Conservation (phyloP, 1,140 invertebrate species). For the Danaus plexippus region DNA sequence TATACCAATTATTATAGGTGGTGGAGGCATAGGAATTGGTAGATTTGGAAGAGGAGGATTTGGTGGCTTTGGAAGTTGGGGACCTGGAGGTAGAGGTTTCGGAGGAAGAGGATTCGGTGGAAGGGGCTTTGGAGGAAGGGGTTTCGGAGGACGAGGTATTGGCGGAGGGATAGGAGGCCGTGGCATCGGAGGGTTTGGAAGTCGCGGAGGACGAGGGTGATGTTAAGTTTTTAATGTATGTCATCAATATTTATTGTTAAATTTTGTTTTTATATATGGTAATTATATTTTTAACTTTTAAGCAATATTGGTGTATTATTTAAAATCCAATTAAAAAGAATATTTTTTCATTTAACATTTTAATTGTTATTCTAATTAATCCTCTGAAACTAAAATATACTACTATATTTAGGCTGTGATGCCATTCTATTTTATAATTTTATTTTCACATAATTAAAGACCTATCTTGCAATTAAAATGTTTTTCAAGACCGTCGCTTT, state of each 20-base stretch:
- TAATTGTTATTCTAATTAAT: not conserved
- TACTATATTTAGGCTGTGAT: too few species aligned
- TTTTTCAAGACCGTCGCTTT: too few species aligned
- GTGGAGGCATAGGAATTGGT: constrained; percentile 25
- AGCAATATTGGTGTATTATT: not conserved
- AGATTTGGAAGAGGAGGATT: constrained; percentile 19
- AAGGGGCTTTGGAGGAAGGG: constrained; percentile 28
- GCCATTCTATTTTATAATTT: not conserved
- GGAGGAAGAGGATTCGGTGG: constrained; percentile 27
- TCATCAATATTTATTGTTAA: not conserved
- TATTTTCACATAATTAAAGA: not conserved
- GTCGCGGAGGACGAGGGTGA: constrained; percentile 33
- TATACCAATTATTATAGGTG: constrained; percentile 30
- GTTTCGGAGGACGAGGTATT: constrained; percentile 11
- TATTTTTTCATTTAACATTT: constrained; percentile 1
- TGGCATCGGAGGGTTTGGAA: constrained; percentile 20
- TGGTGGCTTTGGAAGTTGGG: constrained; percentile 16
- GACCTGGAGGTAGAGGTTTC: constrained; percentile 20
- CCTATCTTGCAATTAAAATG: too few species aligned
- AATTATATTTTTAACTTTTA: not conserved
- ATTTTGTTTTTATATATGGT: constrained; percentile 4
- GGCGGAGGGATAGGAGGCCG: constrained; percentile 18
- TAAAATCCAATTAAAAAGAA: not conserved
- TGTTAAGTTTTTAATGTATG: constrained; percentile 6
- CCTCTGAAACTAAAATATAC: too few species aligned